Base-by-base conservation (phyloP, 2,113 vertebrate genomes). In the Chauna torquata region DNA sequence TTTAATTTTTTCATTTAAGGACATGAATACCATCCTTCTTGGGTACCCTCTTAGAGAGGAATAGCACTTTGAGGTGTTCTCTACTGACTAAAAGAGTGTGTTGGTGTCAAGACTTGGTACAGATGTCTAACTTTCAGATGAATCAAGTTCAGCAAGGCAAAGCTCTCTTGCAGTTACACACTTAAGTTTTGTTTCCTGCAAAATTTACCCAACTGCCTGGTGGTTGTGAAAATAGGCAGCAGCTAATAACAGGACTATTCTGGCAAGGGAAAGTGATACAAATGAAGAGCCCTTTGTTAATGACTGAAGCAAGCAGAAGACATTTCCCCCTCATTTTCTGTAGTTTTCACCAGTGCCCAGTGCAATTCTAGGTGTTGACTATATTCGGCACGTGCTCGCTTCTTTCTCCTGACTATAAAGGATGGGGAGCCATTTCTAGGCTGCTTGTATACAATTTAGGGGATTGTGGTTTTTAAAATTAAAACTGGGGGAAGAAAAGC, bases 401-500 rank as follows among this genome's bases (percentile, higher is more conserved):
- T 78, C 55, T 84, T 45, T 75, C 69, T 38, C n/a, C 59, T 84
- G 55, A 8, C 42, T 69, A 30, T 5, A 86, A 69, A 71, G 59
- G n/a, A 45, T 83, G 64, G 62, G 64, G 55, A 89, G 64, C 72
- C 76, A 91, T 78, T 96, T 89, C 55, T 38, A 71, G 50, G 72
- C 47, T 90, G 64, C 64, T 34, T 59, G 68, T 58, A 86, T 55
- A 54, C 17, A 59, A 8, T 70, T 78, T 49, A 78, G 61, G 27
- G 45, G 55, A 32, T 25, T n/a, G 65, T 64, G 30, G 54, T 30
- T 54, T 89, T 64, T 42, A 74, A 94, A 92, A 95, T 52, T 49
- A 90, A 91, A 94, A 83, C n/a, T 79, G 65, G 72, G 83, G 61
- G 77, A 85, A 80, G 61, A 85, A 94, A 87, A 78, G 18, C 49